Conservation (phyloP, 1,140 invertebrate species). For the Hormaphis cornu region DNA sequence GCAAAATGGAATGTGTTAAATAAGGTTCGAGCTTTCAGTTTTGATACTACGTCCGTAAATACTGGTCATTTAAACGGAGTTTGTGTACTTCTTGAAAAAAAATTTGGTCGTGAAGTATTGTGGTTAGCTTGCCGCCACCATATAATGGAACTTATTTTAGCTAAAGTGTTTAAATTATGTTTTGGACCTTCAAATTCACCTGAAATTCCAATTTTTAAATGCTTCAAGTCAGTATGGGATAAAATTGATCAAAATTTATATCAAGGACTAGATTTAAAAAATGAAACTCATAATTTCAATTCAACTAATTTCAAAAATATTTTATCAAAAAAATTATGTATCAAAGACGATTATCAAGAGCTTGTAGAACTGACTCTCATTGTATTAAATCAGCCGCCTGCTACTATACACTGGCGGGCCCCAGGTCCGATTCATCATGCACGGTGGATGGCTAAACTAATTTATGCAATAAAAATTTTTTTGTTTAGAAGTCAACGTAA, state of each 20-base stretch:
- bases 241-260: too few relatives aligned
- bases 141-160: conserved; percentile 23
- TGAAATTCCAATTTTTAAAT: conserved; percentile 29
- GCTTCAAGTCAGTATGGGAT: neutral
- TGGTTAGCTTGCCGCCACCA: conserved; percentile 34
- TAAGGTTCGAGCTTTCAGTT: conserved; percentile 36
- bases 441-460: neutral
- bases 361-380: neutral
- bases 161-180: conserved; percentile 2
- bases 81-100: conserved; percentile 26
- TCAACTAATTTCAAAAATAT: too few relatives aligned
- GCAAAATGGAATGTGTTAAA: conserved; percentile 28
- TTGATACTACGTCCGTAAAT: conserved; percentile 41
- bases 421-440: neutral
- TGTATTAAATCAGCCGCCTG: neutral
- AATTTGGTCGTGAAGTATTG: conserved; percentile 21
- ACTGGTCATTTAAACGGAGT: conserved; percentile 38
- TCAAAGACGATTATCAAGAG: conserved; percentile 6
- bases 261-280: too few relatives aligned
- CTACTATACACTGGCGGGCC: neutral
- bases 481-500: neutral
- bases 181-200: conserved; percentile 24
- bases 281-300: too few relatives aligned
- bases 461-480: neutral
- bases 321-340: neutral